phyloP scores from a whole-genome alignment of 2,113 vertebrate genomes.

The Ammodytes marinus region DNA sequence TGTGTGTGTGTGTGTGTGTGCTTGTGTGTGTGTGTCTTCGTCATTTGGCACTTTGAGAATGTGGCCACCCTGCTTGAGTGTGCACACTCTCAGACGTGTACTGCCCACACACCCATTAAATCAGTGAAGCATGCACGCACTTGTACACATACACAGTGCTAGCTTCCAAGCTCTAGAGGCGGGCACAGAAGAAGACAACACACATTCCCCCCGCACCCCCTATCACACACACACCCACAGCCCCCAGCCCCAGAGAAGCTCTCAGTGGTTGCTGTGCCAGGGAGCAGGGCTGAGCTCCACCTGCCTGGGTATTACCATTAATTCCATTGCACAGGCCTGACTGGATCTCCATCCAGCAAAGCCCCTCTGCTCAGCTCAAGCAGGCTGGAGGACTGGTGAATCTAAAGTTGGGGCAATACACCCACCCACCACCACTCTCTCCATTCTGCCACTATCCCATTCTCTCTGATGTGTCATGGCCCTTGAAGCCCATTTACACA shows the following conservation, averaged over 20 bases:
- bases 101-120: constrained; percentile 38
- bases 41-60: constrained; percentile 65
- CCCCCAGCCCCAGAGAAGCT: constrained; percentile 52
- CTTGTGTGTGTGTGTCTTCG: constrained; percentile 15
- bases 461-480: constrained; percentile 73
- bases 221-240: not conserved
- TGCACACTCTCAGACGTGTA: constrained; percentile 41
- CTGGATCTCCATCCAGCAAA: constrained; percentile 72
- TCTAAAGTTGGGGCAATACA: constrained; percentile 65
- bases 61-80: constrained; percentile 36
- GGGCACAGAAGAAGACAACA: constrained; percentile 39
- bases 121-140: constrained; percentile 42
- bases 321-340: constrained; percentile 74
- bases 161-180: constrained; percentile 52
- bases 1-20: constrained; percentile 29
- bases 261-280: constrained; percentile 62
- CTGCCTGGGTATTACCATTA: constrained; percentile 83
- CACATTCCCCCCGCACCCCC: constrained; percentile 4
- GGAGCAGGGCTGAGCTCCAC: constrained; percentile 78
- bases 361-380: constrained; percentile 60
- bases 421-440: constrained; percentile 31
- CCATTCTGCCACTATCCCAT: constrained; percentile 64
- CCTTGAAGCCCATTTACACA: constrained; percentile 69
- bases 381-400: constrained; percentile 67
- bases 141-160: constrained; percentile 51